Evolutionary conservation across 1,140 invertebrate genomes (phyloP).

Genomic region (Elysia chlorotica): DNA sequence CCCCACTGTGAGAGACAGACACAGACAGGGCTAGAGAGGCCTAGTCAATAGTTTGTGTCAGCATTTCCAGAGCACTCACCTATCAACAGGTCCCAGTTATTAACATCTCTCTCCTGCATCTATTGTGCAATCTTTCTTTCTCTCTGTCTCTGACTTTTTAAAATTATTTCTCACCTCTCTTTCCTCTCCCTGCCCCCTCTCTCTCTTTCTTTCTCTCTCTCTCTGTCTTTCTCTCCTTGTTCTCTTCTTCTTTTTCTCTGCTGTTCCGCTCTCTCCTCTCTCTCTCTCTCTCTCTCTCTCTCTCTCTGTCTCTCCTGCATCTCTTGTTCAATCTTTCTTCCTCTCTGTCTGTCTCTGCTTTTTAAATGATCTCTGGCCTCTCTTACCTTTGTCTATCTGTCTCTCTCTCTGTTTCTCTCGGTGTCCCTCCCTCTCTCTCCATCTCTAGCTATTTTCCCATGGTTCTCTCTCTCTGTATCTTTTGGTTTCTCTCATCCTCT

Average conservation of each 20-base stretch:
- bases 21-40: too few species aligned
- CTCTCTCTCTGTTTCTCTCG: neutral
- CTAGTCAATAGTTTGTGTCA: too few species aligned
- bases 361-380: too few species aligned
- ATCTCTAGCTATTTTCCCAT: neutral
- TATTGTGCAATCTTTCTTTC: too few species aligned
- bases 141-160: too few species aligned
- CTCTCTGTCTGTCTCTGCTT: neutral
- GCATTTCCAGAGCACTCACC: too few species aligned
- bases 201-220: neutral
- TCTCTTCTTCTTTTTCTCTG: neutral
- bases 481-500: neutral
- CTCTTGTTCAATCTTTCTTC: too few species aligned
- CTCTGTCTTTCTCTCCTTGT: neutral
- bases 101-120: neutral
- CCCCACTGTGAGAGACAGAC: too few species aligned
- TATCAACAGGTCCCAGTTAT: too few species aligned
- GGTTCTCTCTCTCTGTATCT: neutral
- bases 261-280: neutral
- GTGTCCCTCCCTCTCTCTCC: neutral
- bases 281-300: neutral
- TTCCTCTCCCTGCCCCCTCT: neutral
- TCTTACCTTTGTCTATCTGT: neutral
- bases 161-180: too few species aligned
- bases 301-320: neutral